Evolutionary conservation across 2,888 invertebrate genomes (phyloP), one percentile per base, ranked within the genome.

Genomic region (Brachypalpus laphriformis): DNA sequence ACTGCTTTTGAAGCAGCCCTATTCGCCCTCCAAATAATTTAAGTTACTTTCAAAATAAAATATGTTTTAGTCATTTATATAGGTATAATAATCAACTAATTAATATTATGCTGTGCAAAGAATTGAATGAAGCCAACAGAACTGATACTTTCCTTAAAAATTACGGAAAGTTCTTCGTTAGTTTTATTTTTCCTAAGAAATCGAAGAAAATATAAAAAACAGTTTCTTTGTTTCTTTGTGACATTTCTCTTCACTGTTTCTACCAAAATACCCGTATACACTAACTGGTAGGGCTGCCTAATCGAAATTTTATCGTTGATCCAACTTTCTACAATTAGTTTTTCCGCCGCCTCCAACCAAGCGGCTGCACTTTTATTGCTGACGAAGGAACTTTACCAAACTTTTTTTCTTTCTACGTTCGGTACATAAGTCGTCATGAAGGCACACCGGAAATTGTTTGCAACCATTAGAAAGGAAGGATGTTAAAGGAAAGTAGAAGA

Each of bases 401-500:
- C 18, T 9, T 14, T 31, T 31, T 9, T 54, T 28, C n/a, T n/a
- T 25, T 6, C 6, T 31, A 31, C 1, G 16, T 31, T 54, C 11
- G 54, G 14, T 34, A 20, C 5, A 34, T 16, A 18, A n/a, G 18
- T 34, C 18, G 34, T 11, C 18, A 18, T 34, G 11, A 37, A 57
- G 20, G 4, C 56, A 20, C 20, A 37, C 9, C n/a, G 20, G 31
- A 54, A 31, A 54, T 8, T 31, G 25, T 49, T 22, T 8, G n/a
- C 54, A 54, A 37, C 31, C 31, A 34, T 18, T 9, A 6, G 14
- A 37, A 57, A 57, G 57, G 11, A 34, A 56, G 18, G 34, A 34
- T 22, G 20, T 37, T 57, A 54, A 49, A 31, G 54, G 14, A 28
- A 54, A 54, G 8, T 28, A 54, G 31, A 54, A 54, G 31, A 54